phyloP scores from a whole-genome alignment of 2,797 vertebrate species.

The Ispidina picta region DNA sequence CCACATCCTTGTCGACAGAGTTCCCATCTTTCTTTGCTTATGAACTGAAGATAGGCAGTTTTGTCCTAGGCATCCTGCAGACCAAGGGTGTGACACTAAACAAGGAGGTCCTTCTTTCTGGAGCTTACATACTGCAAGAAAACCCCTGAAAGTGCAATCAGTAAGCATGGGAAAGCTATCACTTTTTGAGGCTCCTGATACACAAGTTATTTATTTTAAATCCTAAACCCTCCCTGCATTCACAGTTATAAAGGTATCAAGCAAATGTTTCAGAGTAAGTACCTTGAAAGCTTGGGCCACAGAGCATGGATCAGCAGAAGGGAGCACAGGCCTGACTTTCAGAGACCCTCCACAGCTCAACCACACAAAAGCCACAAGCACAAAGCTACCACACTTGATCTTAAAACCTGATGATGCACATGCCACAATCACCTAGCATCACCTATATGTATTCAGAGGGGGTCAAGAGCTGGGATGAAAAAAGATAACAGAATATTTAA shows the following conservation, averaged over 20 bases:
- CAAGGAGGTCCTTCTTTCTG: not conserved
- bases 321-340: not conserved
- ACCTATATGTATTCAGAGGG: fast-evolving
- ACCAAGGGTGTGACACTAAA: not conserved
- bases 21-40: not conserved
- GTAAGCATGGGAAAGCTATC: not conserved
- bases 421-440: not conserved
- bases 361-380: fast-evolving
- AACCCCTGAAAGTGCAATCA: not conserved
- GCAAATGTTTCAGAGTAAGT: not conserved
- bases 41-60: not conserved
- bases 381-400: not conserved
- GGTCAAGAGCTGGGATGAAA: not conserved
- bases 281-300: not conserved
- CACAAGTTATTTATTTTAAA: not conserved
- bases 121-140: not conserved
- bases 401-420: not conserved
- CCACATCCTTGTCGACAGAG: not conserved
- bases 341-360: not conserved
- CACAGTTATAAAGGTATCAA: not conserved
- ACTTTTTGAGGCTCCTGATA: not conserved
- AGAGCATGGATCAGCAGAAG: fast-evolving
- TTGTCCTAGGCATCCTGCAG: not conserved
- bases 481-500: not conserved
- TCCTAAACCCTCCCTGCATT: not conserved